phyloP scores from a whole-genome alignment of 2,888 invertebrate species.

The Bembecia ichneumoniformis region DNA sequence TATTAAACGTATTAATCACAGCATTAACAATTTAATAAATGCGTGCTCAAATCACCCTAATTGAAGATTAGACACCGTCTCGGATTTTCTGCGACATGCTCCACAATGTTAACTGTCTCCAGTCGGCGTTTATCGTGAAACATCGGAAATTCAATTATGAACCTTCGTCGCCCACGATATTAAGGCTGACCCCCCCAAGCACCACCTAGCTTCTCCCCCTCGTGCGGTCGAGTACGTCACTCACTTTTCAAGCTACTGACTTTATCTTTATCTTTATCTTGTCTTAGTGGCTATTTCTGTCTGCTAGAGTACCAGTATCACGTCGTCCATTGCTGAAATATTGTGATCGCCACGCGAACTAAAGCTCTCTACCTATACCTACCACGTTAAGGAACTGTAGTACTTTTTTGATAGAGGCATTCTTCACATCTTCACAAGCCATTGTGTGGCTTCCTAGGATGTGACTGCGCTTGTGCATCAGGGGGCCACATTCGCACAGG shows the following conservation, averaged over 20 bases:
- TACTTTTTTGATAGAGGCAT: no score
- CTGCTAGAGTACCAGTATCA: no score
- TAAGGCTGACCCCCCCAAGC: slow-evolving; percentile 7
- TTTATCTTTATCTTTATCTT: no score
- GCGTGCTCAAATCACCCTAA: slow-evolving; percentile 23
- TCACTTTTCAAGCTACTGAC: slow-evolving; percentile 20
- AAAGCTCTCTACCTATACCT: no score
- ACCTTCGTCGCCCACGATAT: slow-evolving; percentile 27
- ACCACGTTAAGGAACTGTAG: no score
- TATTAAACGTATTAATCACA: neutral
- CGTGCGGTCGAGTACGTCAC: slow-evolving; percentile 17
- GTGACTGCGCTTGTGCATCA: no score
- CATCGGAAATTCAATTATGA: slow-evolving; percentile 50
- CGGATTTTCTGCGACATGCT: slow-evolving; percentile 32
- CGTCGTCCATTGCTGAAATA: no score
- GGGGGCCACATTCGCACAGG: no score
- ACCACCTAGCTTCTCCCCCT: slow-evolving; percentile 10
- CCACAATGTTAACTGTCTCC: slow-evolving; percentile 38
- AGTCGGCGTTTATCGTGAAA: slow-evolving; percentile 39
- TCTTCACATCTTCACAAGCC: no score
- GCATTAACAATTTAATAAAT: neutral
- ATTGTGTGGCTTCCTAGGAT: no score
- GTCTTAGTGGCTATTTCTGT: no score
- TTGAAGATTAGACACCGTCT: slow-evolving; percentile 33
- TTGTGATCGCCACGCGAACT: no score